Evolutionary conservation across 2,888 invertebrate genomes (phyloP), one percentile per base, ranked within the genome.

Genomic region (Geotrupes spiniger): DNA sequence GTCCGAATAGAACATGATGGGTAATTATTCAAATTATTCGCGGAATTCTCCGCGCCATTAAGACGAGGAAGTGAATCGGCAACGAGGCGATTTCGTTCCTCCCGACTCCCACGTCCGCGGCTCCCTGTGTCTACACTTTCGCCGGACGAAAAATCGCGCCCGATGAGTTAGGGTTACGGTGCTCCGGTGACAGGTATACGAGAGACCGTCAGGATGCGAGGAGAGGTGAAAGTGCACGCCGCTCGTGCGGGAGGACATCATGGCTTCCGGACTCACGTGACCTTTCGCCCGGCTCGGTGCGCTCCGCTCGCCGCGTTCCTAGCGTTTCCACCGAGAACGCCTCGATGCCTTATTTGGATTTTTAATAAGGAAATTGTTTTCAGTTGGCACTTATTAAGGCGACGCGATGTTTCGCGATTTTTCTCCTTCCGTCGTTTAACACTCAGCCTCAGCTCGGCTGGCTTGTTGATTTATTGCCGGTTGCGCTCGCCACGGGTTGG

Each of bases 201-300:
- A n/a, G n/a, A n/a, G n/a, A 53, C 51, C 51, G 46, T 37, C 47
- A 46, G 47, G 46, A 54, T 44, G 38, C 28, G 41, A 52, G 52
- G 45, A 41, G 46, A 60, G 58, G 60, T 59, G 60, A 60, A 60
- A 60, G 59, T 59, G 57, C 59, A 57, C 50, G 52, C 39, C 49
- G 45, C 55, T 57, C 56, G 53, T 58, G 56, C 53, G 57, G 56
- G 57, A 56, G 53, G 59, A 58, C 60, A 57, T 57, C 53, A 44
- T 42, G 59, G 58, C 66, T 66, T 65, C 63, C 64, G 63, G 63
- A 62, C 61, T 58, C 60, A 56, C 58, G 59, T 60, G 62, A 65
- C 62, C 65, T 63, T 42, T 59, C 63, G 63, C 63, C 62, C 53
- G 51, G 37, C 52, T n/a, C n/a, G n/a, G n/a, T n/a, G n/a, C n/a